Evolutionary conservation across 2,797 vertebrate genomes (phyloP), one percentile per base, ranked within the genome.

Genomic region (Phoxinus dragarum): DNA sequence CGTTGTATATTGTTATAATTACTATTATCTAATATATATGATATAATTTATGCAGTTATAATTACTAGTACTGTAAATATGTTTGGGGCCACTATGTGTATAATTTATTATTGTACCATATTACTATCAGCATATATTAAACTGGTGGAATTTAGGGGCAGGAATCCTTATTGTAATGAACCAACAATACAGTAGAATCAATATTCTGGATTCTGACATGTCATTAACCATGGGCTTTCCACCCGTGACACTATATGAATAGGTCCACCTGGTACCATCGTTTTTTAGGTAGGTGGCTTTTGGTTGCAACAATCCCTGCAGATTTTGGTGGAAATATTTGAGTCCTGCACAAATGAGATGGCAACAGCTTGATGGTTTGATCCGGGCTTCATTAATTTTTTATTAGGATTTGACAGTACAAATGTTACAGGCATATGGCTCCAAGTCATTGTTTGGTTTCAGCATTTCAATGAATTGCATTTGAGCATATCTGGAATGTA

Each of bases 371-470:
- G 83, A 82, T 81, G 54, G 88, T 86, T 88, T 85, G 78, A 88
- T 82, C 74, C 19, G 27, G 71, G 71, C 76, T 87, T 84, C 68
- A 86, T 86, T 90, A 79, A 87, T 85, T 86, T 86, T 86, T 89
- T 85, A 86, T 85, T 84, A 17, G 52, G 74, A 88, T 89, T 88
- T 86, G 80, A 87, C 76, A 44, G n/a, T 47, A 84, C 85, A 88
- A 88, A 89, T 87, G 79, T 81, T 82, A 68, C 72, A 68, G 81
- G 73, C 86, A 89, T 87, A 88, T 90, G 86, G 84, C 82, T 88
- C 56, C 42, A 36, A 59, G 78, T 82, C 54, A 59, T 71, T 72
- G 74, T 79, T 66, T 84, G 54, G 59, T 72, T 67, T 87, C 52
- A 75, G 67, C 5, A 68, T 79, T 79, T 69, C 36, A 23, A 80